Evolutionary conservation across 2,888 invertebrate genomes (phyloP).

Genomic region (Falcaria lacertinaria): DNA sequence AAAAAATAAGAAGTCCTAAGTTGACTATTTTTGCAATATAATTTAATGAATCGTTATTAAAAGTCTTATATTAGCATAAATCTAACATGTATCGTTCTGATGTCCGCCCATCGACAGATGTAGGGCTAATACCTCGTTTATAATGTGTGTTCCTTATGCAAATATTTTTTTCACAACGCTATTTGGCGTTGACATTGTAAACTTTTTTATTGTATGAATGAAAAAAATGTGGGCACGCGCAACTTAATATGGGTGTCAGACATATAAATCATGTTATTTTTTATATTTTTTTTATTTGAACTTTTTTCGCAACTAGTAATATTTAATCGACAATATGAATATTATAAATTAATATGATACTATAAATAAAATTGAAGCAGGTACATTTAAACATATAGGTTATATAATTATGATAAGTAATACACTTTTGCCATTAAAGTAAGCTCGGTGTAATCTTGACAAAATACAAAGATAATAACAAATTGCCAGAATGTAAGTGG

Average conservation of each 20-base stretch:
- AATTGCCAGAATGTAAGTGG: conserved; percentile 40
- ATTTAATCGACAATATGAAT: too few species aligned
- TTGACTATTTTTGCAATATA: conserved; percentile 30
- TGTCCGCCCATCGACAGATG: conserved; percentile 66
- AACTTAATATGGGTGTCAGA: conserved; percentile 27
- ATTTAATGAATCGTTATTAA: conserved; percentile 38
- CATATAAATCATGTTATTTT: conserved; percentile 26
- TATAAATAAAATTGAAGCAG: too few species aligned
- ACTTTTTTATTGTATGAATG: conserved; percentile 42
- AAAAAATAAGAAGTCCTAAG: too few species aligned
- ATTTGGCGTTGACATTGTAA: conserved; percentile 31
- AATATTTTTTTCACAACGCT: conserved; percentile 48
- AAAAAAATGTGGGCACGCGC: conserved; percentile 71
- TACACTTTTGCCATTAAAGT: too few species aligned
- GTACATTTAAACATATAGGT: too few species aligned
- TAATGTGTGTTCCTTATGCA: conserved; percentile 60
- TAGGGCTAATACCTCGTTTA: conserved; percentile 34
- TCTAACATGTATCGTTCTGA: conserved; percentile 43
- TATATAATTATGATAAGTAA: too few species aligned
- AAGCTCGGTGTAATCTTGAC: conserved; percentile 10
- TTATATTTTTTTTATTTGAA: conserved; percentile 15
- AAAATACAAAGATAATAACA: conserved; percentile 23
- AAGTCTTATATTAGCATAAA: conserved; percentile 61
- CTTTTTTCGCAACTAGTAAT: too few species aligned
- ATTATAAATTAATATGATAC: too few species aligned